phyloP scores from a whole-genome alignment of 1,140 invertebrate genomes.

The Trichomalopsis sarcophagae region DNA sequence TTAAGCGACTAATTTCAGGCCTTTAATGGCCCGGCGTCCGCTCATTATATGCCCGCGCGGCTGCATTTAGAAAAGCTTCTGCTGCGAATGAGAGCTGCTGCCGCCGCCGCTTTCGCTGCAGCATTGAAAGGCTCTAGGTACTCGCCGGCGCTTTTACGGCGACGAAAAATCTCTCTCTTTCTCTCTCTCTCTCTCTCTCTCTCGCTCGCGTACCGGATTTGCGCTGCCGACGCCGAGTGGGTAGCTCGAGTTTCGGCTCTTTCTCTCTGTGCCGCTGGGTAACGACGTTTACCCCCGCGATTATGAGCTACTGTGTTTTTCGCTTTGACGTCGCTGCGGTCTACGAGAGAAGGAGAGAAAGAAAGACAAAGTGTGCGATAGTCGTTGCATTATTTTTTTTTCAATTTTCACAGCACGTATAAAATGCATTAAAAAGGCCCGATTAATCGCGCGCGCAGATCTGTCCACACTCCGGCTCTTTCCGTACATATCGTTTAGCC shows the following conservation, averaged over 20 bases:
- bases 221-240: neutral
- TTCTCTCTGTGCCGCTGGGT: neutral
- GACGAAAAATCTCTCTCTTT: neutral
- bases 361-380: neutral
- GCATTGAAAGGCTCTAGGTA: neutral
- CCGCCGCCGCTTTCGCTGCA: neutral
- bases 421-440: no score
- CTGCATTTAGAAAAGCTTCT: constrained; percentile 12
- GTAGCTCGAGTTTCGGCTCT: neutral
- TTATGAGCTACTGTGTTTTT: neutral
- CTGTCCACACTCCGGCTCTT: no score
- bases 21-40: neutral
- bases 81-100: neutral
- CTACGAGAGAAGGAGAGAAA: neutral
- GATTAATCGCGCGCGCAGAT: no score
- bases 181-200: neutral
- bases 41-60: constrained; percentile 1
- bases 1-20: constrained; percentile 36
- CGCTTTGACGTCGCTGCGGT: neutral
- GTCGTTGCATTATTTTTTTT: neutral
- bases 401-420: neutral
- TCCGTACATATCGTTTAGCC: no score
- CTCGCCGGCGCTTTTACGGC: neutral
- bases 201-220: neutral
- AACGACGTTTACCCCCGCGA: neutral